Evolutionary conservation across 2,797 vertebrate genomes (phyloP).

Genomic region (Cryptoprocta ferox): DNA sequence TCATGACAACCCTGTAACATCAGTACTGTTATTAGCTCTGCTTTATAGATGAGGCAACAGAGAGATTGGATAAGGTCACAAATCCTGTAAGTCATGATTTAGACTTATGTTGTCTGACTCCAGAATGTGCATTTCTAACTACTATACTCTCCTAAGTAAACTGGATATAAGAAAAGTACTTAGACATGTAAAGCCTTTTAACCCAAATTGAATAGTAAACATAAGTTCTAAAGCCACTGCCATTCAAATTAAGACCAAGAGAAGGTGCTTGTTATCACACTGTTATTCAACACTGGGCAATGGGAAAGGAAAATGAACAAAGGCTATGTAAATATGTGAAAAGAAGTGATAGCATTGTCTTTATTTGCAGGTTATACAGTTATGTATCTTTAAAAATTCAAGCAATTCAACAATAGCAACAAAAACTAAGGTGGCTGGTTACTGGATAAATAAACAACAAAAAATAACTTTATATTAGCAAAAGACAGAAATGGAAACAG

Average conservation of each 20-base stretch:
- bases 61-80: not conserved
- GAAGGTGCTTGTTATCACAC: not conserved
- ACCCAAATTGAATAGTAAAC: not conserved
- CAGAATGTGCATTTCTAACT: not conserved
- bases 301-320: not conserved
- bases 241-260: not conserved
- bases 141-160: not conserved
- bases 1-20: accelerated
- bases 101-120: not conserved
- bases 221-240: not conserved
- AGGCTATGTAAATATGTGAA: not conserved
- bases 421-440: not conserved
- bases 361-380: not conserved
- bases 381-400: not conserved
- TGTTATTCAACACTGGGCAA: not conserved
- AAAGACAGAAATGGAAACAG: not conserved
- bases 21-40: not conserved
- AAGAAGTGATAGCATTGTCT: not conserved
- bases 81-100: not conserved
- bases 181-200: not conserved
- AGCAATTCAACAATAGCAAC: not conserved
- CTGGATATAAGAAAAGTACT: not conserved
- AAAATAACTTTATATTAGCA: not conserved
- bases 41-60: not conserved
- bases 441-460: not conserved